Conservation (phyloP, 2,113 vertebrate genomes). For the Eleginops maclovinus region DNA sequence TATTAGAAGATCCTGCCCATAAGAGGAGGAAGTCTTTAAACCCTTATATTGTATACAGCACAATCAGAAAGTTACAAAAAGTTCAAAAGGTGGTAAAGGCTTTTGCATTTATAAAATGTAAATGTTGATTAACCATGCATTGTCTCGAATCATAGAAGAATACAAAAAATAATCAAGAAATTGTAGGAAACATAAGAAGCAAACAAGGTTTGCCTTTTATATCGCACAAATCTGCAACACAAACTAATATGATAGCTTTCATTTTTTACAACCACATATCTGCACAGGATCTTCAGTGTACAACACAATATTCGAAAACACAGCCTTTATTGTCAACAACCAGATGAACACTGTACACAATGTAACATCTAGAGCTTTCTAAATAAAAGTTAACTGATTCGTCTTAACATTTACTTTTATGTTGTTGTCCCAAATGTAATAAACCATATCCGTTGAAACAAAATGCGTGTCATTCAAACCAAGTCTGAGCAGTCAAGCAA, state of each 20-base stretch:
- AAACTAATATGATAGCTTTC: neutral
- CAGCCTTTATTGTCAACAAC: neutral
- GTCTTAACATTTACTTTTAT: no score
- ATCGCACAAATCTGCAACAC: neutral
- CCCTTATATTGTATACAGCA: neutral
- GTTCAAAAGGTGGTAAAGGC: no score
- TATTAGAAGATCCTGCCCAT: no score
- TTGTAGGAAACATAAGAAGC: neutral
- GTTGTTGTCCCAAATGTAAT: no score
- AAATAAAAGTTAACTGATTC: no score
- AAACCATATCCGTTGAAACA: no score
- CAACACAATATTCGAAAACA: neutral
- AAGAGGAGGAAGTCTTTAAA: no score
- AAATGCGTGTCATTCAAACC: no score
- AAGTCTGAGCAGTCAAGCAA: neutral
- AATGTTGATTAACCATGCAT: neutral
- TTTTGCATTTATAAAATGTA: neutral
- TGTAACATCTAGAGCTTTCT: no score
- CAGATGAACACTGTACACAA: no score
- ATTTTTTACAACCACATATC: neutral
- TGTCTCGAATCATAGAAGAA: neutral
- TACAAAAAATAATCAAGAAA: neutral
- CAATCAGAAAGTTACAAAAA: slow-evolving; percentile 5
- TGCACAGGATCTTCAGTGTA: neutral
- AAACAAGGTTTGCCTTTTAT: neutral